Evolutionary conservation across 2,113 vertebrate genomes (phyloP).

Genomic region (Burhinus oedicnemus): DNA sequence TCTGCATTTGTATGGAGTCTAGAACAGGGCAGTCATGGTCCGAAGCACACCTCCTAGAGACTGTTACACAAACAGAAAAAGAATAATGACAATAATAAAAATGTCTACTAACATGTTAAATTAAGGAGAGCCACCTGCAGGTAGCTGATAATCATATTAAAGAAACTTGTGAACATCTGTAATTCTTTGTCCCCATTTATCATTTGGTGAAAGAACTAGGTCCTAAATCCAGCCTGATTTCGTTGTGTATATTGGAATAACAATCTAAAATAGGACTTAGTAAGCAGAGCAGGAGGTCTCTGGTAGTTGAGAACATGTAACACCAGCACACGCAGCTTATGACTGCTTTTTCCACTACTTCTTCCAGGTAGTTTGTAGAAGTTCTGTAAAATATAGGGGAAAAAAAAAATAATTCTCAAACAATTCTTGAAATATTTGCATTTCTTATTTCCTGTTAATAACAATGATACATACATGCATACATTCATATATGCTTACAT

Average conservation of each 20-base stretch:
- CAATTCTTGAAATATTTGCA: slow-evolving; percentile 45
- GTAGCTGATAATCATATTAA: slow-evolving; percentile 33
- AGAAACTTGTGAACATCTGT: slow-evolving; percentile 26
- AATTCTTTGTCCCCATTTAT: slow-evolving; percentile 1
- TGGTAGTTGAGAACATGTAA: background rate
- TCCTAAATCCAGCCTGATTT: background rate
- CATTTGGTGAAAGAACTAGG: background rate
- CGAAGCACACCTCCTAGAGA: background rate
- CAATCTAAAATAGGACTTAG: background rate
- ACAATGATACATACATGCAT: background rate
- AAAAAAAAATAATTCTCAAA: background rate
- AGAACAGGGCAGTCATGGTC: background rate
- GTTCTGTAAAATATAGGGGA: background rate
- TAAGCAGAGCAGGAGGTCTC: background rate
- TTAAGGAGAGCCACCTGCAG: slow-evolving; percentile 32
- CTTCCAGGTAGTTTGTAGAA: background rate
- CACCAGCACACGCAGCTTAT: background rate
- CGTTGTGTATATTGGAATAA: background rate
- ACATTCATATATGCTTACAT: background rate
- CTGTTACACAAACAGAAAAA: background rate
- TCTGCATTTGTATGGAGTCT: background rate
- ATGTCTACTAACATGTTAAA: background rate
- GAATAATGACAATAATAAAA: slow-evolving; percentile 33
- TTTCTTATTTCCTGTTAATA: slow-evolving; percentile 35
- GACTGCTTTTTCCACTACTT: background rate